These are phyloP conservation scores for Thamnaconus septentrionalis DNA, from an alignment of 2,113 vertebrate genomes.

Conservation along the genomic window DNA sequence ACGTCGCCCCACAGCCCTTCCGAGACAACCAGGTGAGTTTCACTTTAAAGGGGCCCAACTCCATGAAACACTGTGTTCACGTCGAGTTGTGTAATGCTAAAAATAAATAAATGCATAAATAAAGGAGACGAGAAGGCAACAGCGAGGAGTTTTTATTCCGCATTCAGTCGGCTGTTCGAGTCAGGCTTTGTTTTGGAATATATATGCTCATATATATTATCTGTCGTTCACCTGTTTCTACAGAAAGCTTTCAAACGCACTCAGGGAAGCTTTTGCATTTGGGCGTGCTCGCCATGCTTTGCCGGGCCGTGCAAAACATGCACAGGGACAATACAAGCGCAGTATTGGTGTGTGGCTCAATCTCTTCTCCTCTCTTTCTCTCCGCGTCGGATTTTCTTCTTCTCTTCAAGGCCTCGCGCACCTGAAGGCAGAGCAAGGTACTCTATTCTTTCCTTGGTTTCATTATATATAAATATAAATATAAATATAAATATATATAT, in stretches of 20 bases:
- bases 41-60: not conserved
- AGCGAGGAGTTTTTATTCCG: not conserved
- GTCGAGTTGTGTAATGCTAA: too few species aligned
- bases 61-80: not conserved
- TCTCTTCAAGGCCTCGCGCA: slow-evolving; percentile 87
- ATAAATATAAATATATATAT: too few species aligned
- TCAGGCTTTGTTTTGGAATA: slow-evolving; percentile 24
- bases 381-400: slow-evolving; percentile 34
- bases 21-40: slow-evolving; percentile 92
- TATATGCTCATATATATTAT: slow-evolving; percentile 15
- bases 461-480: not conserved
- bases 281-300: slow-evolving; percentile 76
- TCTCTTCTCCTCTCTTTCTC: slow-evolving; percentile 58
- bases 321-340: slow-evolving; percentile 71
- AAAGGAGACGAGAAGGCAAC: not conserved
- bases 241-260: slow-evolving; percentile 69
- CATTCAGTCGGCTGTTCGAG: slow-evolving; percentile 7
- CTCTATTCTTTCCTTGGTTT: slow-evolving; percentile 41
- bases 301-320: slow-evolving; percentile 71
- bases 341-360: slow-evolving; percentile 69
- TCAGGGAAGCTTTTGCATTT: slow-evolving; percentile 66
- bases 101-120: slow-evolving; percentile 4
- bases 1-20: slow-evolving; percentile 81
- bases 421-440: slow-evolving; percentile 96
- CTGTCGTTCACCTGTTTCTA: slow-evolving; percentile 28